Base-by-base conservation (phyloP, 2,888 invertebrate genomes). In the Cheilosia urbana region DNA sequence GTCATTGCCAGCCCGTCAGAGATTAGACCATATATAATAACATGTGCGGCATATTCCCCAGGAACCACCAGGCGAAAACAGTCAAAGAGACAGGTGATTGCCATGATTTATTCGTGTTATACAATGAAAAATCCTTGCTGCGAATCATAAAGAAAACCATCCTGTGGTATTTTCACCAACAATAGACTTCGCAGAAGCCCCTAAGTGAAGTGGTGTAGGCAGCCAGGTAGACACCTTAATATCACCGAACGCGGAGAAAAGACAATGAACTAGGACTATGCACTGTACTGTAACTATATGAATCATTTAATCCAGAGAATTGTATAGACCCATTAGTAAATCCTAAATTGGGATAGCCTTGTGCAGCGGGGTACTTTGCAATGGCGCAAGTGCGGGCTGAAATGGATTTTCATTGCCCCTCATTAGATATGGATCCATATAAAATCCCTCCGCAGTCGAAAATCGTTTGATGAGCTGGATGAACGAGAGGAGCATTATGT, bases 331-430 rank as follows among this genome's bases (percentile, higher is more conserved):
- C 66, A 76, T 76, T 76, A 68, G 51, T n/a, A 34, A 76, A 68
- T 68, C 76, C 51, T 17, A 65, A 60, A 68, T 60, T 68, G 68
- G 60, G 30, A 69, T 37, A 69, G 77, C 69, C 77, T 77, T 77
- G 62, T 60, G 53, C 47, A 47, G 49, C 27, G 68, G 69, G 68
- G 69, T 75, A 40, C 45, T 19, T 27, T 42, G 9, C 4, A 19
- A 42, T 11, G 11, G 84, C 84, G 84, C 84, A 80, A 47, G 65
- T 65, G 69, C 75, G 60, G 55, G 69, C 65, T 69, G 79, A 81
- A 76, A 81, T 65, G 68, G 30, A 53, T 75, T 68, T 80, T 68
- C 53, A 21, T 24, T 65, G 55, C 69, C 76, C 76, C 76, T 69
- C 7, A 47, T 30, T 42, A 5, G 30, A 37, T 21, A 21, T 27